Conservation (phyloP, 2,113 vertebrate genomes). For the Antigone vipio region DNA sequence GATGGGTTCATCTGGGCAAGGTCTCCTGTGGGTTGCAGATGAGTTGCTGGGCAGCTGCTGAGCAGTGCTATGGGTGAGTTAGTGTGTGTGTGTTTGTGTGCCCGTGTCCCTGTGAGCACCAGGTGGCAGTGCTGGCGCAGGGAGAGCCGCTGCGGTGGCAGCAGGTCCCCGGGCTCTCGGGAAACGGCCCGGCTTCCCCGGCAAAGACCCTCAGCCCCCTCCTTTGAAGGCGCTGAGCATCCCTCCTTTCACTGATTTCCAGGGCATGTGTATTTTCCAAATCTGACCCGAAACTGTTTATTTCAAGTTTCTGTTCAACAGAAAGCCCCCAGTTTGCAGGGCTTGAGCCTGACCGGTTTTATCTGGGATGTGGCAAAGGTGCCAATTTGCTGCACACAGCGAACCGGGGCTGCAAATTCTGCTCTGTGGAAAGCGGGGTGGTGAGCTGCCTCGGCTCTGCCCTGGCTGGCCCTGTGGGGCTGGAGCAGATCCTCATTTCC, state of each 20-base stretch:
- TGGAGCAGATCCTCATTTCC: fast-evolving
- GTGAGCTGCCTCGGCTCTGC: background rate
- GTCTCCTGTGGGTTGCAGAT: fast-evolving
- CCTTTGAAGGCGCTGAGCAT: background rate
- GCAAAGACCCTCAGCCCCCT: too few relatives aligned
- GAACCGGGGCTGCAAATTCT: background rate
- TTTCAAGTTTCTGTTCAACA: background rate
- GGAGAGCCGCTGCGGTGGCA: background rate
- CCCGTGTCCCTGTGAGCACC: background rate
- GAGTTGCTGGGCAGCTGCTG: fast-evolving
- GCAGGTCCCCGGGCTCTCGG: background rate
- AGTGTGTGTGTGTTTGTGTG: background rate
- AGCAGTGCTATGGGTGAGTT: background rate
- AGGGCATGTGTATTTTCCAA: fast-evolving
- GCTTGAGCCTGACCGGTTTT: background rate
- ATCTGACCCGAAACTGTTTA: background rate
- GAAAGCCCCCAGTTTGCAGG: background rate
- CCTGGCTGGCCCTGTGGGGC: background rate
- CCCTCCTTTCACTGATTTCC: background rate
- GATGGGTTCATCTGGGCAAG: fast-evolving
- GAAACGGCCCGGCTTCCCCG: too few relatives aligned
- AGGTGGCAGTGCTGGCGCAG: conserved; percentile 16
- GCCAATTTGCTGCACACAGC: background rate
- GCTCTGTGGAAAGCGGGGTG: background rate
- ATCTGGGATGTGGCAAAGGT: fast-evolving